Conservation (phyloP, 2,113 vertebrate species). For the Origma solitaria region DNA sequence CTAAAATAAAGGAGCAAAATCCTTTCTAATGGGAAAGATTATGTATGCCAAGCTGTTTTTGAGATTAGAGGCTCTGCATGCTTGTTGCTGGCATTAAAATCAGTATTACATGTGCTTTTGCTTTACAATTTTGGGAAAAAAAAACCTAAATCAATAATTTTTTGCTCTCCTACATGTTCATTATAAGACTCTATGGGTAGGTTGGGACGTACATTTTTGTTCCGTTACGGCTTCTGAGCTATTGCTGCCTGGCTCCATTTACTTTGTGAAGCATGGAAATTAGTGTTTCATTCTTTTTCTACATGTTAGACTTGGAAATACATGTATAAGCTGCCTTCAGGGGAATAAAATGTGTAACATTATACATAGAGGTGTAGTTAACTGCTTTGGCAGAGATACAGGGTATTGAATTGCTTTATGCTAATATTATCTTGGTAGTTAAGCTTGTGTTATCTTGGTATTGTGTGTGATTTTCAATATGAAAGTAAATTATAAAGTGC, state of each 20-base stretch:
- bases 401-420: conserved; percentile 1
- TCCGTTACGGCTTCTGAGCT: not conserved
- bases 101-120: not conserved
- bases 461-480: not conserved
- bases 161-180: not conserved
- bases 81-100: not conserved
- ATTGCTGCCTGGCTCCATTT: not conserved
- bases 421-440: not conserved
- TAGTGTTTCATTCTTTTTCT: not conserved
- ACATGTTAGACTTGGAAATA: not conserved
- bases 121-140: not conserved
- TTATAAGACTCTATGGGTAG: rapidly evolving
- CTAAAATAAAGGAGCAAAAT: not conserved
- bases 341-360: not conserved
- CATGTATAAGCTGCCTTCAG: not conserved
- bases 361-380: not conserved
- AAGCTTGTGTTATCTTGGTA: not conserved
- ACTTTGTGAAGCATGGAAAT: not conserved
- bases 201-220: not conserved
- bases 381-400: not conserved
- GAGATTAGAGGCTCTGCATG: not conserved
- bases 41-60: not conserved
- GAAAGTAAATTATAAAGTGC: not conserved
- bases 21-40: not conserved
- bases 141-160: not conserved